Evolutionary conservation across 2,797 vertebrate genomes (phyloP).

Genomic region (Linurgus olivaceus): DNA sequence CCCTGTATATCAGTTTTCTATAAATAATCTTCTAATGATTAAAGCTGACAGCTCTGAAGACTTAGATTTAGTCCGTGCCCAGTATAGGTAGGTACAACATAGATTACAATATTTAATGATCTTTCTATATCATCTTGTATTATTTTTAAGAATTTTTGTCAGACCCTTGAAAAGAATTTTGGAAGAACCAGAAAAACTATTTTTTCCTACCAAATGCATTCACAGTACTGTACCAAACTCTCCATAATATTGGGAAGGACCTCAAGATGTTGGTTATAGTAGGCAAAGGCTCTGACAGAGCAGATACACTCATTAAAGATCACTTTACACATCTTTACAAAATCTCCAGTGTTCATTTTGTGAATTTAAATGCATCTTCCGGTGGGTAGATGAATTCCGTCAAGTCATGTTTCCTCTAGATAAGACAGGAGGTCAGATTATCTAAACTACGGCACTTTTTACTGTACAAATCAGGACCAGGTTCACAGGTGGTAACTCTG

Average conservation of each 20-base stretch:
- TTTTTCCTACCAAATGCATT: neutral
- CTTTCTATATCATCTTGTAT: neutral
- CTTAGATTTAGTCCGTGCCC: neutral
- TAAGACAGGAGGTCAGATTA: neutral
- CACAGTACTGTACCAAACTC: neutral
- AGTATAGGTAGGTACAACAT: neutral
- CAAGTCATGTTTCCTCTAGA: neutral
- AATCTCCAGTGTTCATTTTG: neutral
- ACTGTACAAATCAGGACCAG: neutral
- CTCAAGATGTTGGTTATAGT: neutral
- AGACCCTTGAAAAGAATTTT: neutral
- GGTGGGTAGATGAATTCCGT: neutral
- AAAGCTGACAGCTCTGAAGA: neutral
- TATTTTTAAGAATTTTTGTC: neutral
- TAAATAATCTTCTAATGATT: neutral
- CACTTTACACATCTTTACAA: neutral
- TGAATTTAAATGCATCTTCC: neutral
- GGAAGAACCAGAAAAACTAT: neutral
- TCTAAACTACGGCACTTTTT: neutral
- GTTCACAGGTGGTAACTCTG: neutral
- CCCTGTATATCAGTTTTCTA: neutral
- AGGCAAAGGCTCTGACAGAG: neutral
- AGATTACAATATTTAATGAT: accelerated
- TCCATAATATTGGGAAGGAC: neutral
- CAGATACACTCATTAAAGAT: neutral